These are phyloP conservation scores for Oconnorella tubifera DNA, from an alignment of 2,888 invertebrate genomes.

Conservation along the genomic window DNA sequence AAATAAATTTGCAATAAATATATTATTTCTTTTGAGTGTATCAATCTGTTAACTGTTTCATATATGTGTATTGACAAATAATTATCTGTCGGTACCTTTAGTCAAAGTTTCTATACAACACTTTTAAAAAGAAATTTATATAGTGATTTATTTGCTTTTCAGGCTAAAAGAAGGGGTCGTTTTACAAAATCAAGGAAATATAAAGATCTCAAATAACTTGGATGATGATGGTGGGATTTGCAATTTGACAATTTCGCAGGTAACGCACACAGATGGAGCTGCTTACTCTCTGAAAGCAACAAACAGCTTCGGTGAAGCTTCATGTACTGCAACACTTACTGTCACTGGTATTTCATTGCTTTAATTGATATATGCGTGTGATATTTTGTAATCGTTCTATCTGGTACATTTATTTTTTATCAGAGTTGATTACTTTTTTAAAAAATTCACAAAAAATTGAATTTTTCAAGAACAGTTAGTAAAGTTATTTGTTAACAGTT, in stretches of 20 bases:
- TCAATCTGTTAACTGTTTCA: background rate
- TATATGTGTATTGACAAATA: too few relatives aligned
- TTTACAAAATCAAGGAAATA: background rate
- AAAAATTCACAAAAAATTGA: too few relatives aligned
- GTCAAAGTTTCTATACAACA: too few relatives aligned
- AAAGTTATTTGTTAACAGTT: too few relatives aligned
- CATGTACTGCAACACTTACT: slow-evolving; percentile 3
- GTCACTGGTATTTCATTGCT: background rate
- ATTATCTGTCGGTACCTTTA: too few relatives aligned
- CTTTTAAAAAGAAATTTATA: too few relatives aligned
- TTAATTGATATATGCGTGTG: background rate
- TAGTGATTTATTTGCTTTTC: too few relatives aligned
- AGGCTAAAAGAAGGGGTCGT: background rate
- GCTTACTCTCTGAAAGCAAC: background rate
- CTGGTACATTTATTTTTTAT: background rate
- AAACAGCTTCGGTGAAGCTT: background rate
- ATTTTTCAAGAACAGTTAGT: too few relatives aligned
- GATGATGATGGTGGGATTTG: background rate
- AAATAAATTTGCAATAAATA: too few relatives aligned
- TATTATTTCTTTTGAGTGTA: background rate
- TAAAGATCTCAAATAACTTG: background rate
- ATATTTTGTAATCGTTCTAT: background rate
- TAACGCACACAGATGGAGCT: background rate
- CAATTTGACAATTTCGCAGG: background rate
- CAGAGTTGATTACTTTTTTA: too few relatives aligned